Percentiles rank a stretch among this genome's conserved stretches.
Conservation (phyloP, 2,113 vertebrate genomes). For the Psephotus haematonotus region DNA sequence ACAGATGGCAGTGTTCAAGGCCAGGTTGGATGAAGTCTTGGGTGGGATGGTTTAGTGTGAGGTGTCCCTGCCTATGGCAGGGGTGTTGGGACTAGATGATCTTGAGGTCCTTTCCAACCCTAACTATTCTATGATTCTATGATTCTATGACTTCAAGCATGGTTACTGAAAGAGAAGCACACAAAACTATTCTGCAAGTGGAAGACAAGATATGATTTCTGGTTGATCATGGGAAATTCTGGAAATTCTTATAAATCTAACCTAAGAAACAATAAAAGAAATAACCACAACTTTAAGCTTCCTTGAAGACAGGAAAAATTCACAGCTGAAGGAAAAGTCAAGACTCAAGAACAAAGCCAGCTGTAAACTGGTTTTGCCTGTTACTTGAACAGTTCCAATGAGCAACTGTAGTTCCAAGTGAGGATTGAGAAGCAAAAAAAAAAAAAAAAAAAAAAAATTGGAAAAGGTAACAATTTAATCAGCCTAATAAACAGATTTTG, state of each 20-base stretch:
- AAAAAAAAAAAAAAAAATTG: neutral
- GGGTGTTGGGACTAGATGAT: no score
- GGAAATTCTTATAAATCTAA: neutral
- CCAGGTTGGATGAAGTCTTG: no score
- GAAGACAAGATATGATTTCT: neutral
- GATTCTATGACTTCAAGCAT: neutral
- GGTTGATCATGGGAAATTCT: neutral
- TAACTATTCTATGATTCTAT: no score
- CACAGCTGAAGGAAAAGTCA: neutral
- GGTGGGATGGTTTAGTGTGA: no score
- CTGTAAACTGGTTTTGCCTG: neutral
- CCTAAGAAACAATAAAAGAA: neutral
- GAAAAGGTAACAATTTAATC: neutral
- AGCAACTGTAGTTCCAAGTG: neutral
- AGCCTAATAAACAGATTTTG: neutral
- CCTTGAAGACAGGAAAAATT: neutral
- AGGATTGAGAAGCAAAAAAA: neutral
- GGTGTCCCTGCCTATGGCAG: no score
- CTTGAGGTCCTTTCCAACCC: no score
- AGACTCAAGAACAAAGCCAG: neutral
- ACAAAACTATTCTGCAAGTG: neutral
- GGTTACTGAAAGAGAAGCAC: neutral
- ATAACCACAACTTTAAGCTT: neutral
- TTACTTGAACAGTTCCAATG: neutral
- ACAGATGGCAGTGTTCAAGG: neutral